phyloP scores from a whole-genome alignment of 2,113 vertebrate species.

The Melanocharis versteri region DNA sequence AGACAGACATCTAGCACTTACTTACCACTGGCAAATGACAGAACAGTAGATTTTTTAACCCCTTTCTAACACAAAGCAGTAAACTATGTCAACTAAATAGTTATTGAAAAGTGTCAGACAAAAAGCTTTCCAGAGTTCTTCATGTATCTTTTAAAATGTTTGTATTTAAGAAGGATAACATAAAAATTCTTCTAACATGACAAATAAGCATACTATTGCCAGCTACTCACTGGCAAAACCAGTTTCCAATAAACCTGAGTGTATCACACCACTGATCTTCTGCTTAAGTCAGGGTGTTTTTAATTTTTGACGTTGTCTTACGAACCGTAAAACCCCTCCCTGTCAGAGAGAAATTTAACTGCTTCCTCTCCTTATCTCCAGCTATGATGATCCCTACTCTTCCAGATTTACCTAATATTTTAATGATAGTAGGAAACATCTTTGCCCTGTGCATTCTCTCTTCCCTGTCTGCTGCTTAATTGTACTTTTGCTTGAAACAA shows the following conservation, averaged over 20 bases:
- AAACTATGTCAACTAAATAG: not conserved
- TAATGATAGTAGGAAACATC: not conserved
- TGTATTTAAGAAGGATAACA: not conserved
- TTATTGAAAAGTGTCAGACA: not conserved
- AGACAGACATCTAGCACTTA: not conserved
- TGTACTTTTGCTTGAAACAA: conserved; percentile 3
- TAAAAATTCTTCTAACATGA: not conserved
- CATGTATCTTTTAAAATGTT: not conserved
- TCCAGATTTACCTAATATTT: not conserved
- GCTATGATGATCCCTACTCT: not conserved
- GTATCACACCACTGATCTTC: not conserved
- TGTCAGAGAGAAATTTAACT: not conserved
- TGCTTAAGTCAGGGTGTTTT: not conserved
- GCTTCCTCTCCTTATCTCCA: not conserved
- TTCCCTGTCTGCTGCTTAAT: conserved; percentile 12
- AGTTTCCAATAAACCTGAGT: not conserved
- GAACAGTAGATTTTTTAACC: not conserved
- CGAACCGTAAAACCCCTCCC: not conserved
- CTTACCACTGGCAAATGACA: not conserved
- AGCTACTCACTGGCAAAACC: not conserved
- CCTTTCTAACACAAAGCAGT: not conserved
- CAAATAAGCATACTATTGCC: not conserved
- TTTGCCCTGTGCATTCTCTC: not conserved
- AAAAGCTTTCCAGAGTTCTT: not conserved
- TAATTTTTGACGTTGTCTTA: not conserved